Evolutionary conservation across 2,797 vertebrate genomes (phyloP), one percentile per base, ranked within the genome.

Genomic region (Etheostoma perlongum): DNA sequence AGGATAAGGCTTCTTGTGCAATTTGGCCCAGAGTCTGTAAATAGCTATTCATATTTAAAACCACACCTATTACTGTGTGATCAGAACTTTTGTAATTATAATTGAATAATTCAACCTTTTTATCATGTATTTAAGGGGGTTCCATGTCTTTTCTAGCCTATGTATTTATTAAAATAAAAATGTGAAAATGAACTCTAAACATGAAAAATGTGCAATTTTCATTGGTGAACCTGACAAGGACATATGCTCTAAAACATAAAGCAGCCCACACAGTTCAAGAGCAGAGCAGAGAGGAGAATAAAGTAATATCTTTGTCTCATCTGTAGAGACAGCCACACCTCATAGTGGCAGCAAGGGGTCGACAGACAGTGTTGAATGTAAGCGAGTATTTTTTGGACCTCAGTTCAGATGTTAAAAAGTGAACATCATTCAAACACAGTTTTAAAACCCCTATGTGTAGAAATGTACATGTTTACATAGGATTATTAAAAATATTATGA

Each of bases 201-300:
- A 1, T 40, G 10, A 12, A 40, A 40, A 40, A 40, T 12, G 10
- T 40, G 36, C 25, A 52, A 12, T 16, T 12, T 54, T 13, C 27
- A 57, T 19, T 27, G 12, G 42, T 46, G 25, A 69, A 25, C 12
- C 62, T 52, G 48, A 89, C 67, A 76, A 74, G 36, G 23, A 74
- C 12, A 18, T 54, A 66, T 78, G 76, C 75, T 61, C 9, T 16
- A 12, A 12, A 64, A 21, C 33, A 63, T 23, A 15, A 58, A 58
- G 55, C 68, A 42, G 66, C 82, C 84, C 82, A 83, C 89, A 67
- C 79, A 67, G 70, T n/a, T 72, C 15, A 64, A 48, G 53, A 59
- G 53, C 52, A 55, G n/a, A 73, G 65, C 66, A 68, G 48, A 46
- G 40, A 51, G 16, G 49, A 79, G 51, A 74, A 68, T n/a, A 46